A percentile compares a stretch with the other conserved stretches of the same genome.
These are phyloP conservation scores for Anguilla japonica DNA, from an alignment of 2,113 vertebrate genomes.

Conservation along the genomic window DNA sequence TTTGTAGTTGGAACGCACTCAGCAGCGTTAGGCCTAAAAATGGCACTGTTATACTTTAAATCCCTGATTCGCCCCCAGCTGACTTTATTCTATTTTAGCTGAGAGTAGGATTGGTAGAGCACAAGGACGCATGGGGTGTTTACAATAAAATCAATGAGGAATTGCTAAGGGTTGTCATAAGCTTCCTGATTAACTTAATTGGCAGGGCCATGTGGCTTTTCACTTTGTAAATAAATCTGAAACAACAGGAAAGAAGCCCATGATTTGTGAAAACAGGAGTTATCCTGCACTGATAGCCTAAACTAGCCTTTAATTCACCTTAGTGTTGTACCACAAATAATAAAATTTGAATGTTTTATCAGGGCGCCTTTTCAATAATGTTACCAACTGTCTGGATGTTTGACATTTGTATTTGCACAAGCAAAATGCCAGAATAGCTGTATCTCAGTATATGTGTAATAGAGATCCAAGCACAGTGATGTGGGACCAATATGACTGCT, in stretches of 20 bases:
- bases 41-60: neutral
- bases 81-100: too few relatives aligned
- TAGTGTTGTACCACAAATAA: too few relatives aligned
- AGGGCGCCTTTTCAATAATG: too few relatives aligned
- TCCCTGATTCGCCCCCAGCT: too few relatives aligned
- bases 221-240: neutral
- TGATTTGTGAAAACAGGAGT: neutral
- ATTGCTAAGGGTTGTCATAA: neutral
- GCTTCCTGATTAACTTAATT: neutral
- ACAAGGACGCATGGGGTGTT: too few relatives aligned
- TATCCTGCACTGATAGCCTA: too few relatives aligned
- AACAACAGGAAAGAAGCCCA: neutral
- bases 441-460: neutral
- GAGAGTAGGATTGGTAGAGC: too few relatives aligned
- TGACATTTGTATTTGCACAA: neutral
- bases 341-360: too few relatives aligned
- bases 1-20: neutral
- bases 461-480: neutral
- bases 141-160: neutral
- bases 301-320: too few relatives aligned
- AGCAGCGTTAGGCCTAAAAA: neutral
- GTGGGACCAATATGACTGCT: neutral
- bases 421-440: neutral
- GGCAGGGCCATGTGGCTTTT: neutral
- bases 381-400: too few relatives aligned